Evolutionary conservation across 2,888 invertebrate species (phyloP).

Genomic region (Biston stratarius): DNA sequence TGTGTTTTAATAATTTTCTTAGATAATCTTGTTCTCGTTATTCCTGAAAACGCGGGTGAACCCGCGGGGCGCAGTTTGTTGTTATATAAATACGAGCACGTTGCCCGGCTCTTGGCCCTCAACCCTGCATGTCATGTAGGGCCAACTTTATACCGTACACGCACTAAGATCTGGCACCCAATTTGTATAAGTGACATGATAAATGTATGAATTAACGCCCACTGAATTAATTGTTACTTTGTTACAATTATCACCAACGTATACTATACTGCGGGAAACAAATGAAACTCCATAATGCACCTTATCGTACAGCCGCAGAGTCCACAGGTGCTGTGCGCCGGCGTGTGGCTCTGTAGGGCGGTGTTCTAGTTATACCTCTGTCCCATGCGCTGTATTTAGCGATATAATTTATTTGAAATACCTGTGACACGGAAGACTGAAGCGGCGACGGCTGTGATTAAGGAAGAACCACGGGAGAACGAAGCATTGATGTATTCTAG

Average conservation of each 20-base stretch:
- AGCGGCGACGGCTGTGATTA: conserved; percentile 25
- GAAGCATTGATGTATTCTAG: not conserved
- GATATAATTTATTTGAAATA: conserved; percentile 42
- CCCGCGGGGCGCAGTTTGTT: no score
- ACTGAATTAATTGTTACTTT: conserved; percentile 59
- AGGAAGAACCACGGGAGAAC: not conserved
- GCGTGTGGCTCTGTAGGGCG: conserved; percentile 4
- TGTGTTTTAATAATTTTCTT: no score
- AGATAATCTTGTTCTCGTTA: no score
- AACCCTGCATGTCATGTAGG: no score
- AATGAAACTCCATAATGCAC: conserved; percentile 3
- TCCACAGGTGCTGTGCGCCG: not conserved
- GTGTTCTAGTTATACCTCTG: conserved; percentile 31
- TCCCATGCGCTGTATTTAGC: conserved; percentile 36
- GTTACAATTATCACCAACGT: conserved; percentile 43
- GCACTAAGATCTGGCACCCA: conserved; percentile 50
- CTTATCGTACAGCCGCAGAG: not conserved
- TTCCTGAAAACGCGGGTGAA: no score
- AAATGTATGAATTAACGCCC: conserved; percentile 50
- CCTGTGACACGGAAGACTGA: conserved; percentile 27
- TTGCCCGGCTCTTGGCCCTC: not conserved
- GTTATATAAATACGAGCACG: no score
- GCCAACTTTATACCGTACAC: not conserved
- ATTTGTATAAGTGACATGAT: conserved; percentile 54
- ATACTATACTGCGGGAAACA: not conserved